phyloP scores from a whole-genome alignment of 2,113 vertebrate genomes.

The Oophaga pumilio region DNA sequence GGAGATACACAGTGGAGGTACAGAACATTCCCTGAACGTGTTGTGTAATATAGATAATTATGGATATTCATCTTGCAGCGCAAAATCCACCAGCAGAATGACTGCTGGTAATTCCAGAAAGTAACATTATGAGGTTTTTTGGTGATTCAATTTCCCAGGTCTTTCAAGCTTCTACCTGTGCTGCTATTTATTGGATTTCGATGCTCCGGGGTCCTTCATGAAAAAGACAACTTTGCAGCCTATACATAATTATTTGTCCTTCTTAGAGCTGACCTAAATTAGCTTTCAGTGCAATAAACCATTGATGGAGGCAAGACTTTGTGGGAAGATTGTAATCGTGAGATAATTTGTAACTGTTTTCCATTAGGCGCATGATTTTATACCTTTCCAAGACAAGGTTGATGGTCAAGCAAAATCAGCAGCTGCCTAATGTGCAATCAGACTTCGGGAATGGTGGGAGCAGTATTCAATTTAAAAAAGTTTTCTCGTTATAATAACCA shows the following conservation, averaged over 20 bases:
- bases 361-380: neutral
- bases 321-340: neutral
- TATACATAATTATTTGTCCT: neutral
- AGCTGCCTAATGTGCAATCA: neutral
- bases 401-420: neutral
- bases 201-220: neutral
- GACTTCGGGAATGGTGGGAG: neutral
- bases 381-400: neutral
- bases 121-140: conserved; percentile 28
- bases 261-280: conserved; percentile 6
- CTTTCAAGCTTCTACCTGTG: neutral
- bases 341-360: neutral
- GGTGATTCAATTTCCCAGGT: conserved; percentile 28
- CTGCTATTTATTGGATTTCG: conserved; percentile 34
- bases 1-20: neutral
- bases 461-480: neutral
- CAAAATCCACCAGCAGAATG: conserved; percentile 20
- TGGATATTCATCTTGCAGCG: conserved; percentile 17
- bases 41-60: conserved; percentile 27
- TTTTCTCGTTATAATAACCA: neutral
- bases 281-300: neutral
- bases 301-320: neutral
- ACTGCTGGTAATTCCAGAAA: conserved; percentile 11
- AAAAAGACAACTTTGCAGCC: neutral
- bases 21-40: conserved; percentile 25